A percentile compares a stretch with the other conserved stretches of the same genome.
phyloP scores from a whole-genome alignment of 2,888 invertebrate species.

The Cantharis rufa region DNA sequence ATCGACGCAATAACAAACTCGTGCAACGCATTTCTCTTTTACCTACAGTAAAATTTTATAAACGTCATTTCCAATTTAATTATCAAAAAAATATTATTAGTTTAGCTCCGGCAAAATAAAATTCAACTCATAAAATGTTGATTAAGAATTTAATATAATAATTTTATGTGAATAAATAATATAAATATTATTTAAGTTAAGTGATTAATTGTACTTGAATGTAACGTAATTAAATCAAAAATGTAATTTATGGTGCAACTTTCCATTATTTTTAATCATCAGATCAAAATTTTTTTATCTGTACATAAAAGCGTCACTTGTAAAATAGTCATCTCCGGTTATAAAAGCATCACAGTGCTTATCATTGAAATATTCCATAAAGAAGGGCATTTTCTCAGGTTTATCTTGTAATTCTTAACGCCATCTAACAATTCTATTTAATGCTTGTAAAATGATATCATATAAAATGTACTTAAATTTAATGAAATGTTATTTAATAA shows the following conservation, averaged over 20 bases:
- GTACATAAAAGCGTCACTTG: neutral
- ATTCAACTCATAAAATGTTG: neutral
- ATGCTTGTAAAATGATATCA: neutral
- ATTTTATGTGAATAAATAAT: too few species aligned
- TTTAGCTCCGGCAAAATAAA: neutral
- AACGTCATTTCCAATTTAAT: neutral
- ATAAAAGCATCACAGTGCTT: neutral
- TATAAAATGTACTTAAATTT: neutral
- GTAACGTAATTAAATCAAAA: neutral
- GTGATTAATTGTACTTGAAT: too few species aligned
- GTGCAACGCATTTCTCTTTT: neutral
- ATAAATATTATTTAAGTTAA: too few species aligned
- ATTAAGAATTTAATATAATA: too few species aligned
- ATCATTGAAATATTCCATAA: neutral
- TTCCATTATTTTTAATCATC: neutral
- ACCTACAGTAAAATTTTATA: neutral
- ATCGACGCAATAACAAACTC: constrained; percentile 7
- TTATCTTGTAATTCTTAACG: neutral
- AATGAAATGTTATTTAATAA: neutral
- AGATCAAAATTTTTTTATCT: neutral
- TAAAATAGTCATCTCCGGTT: neutral
- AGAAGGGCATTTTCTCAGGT: neutral
- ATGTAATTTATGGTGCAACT: neutral
- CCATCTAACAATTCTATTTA: neutral
- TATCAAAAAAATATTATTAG: neutral